Base-by-base conservation (phyloP, 1,140 invertebrate species). In the Trachelipus rathkii region DNA sequence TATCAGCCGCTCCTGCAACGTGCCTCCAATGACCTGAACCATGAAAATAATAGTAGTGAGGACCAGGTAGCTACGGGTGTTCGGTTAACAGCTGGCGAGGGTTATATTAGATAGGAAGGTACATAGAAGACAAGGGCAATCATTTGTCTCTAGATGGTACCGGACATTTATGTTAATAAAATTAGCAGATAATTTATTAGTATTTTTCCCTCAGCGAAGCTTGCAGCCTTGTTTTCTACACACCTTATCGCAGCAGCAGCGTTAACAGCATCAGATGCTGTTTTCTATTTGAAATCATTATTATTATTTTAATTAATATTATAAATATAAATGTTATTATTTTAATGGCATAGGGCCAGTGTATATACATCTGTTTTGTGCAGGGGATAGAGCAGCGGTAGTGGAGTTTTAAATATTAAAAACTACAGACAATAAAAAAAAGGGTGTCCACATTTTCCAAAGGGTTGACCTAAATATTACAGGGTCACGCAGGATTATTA, bases 1-100 rank as follows among this genome's bases (percentile, higher is more conserved):
- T 89, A 97, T 96, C 92, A 97, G 94, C 90, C 95, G 93, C 90
- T 96, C 95, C 93, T 97, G 95, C 90, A 96, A 95, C 91, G 96
- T 94, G 91, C 95, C 95, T 92, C 94, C 94, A 94, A 97, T 97
- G 91, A 82, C 82, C 82, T 82, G 80, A 79, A 79, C 80, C 77
- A 79, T 79, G 80, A 81, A 77, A 79, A 81, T 81, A 77, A 79
- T 79, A 77, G 77, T 70, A 79, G 77, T 78, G 75, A 74, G 76
- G 80, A 77, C 74, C 75, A 70, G 76, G 75, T 79, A 60, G 75
- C 75, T 76, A 78, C 74, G 72, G 76, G 77, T 75, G 77, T 15
- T 79, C 72, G 75, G 78, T 79, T 79, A 60, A 77, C 75, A 79
- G 76, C 76, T 79, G 76, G 78, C 76, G 72, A 77, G 76, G 78